Conservation (phyloP, 2,797 vertebrate species). For the Paedocypris micromegethes region DNA sequence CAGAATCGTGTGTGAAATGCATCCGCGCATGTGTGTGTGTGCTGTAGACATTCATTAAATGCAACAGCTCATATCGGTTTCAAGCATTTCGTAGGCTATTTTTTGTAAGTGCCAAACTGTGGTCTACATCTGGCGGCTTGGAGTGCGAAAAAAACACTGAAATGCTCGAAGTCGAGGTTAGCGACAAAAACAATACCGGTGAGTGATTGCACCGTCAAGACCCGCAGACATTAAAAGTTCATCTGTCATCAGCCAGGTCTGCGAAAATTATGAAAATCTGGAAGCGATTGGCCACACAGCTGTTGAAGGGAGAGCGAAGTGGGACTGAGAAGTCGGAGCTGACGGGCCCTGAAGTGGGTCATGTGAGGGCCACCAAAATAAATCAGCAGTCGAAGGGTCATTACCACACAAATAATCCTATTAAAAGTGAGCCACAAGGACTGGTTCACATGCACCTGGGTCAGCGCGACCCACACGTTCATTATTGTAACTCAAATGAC, state of each 20-base stretch:
- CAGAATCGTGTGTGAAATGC: slow-evolving; percentile 10
- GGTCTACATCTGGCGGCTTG: slow-evolving; percentile 37
- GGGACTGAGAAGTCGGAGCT: not conserved
- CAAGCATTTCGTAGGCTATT: slow-evolving; percentile 1
- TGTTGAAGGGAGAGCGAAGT: slow-evolving; percentile 21
- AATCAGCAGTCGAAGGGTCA: slow-evolving; percentile 47
- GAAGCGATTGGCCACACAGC: slow-evolving; percentile 46
- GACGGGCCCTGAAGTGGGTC: slow-evolving; percentile 39
- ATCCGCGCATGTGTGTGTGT: slow-evolving; percentile 6
- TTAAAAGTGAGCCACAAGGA: slow-evolving; percentile 40
- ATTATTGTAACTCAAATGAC: slow-evolving; percentile 18
- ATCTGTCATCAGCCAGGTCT: slow-evolving; percentile 45
- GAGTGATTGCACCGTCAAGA: slow-evolving; percentile 48
- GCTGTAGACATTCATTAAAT: slow-evolving; percentile 21
- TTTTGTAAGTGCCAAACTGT: not conserved
- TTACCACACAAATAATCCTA: slow-evolving; percentile 51
- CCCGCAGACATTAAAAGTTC: slow-evolving; percentile 51
- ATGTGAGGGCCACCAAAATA: slow-evolving; percentile 46
- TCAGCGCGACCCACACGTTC: slow-evolving; percentile 16
- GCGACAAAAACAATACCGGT: slow-evolving; percentile 51
- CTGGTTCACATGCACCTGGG: slow-evolving; percentile 20
- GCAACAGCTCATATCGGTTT: no score
- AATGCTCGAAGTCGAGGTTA: slow-evolving; percentile 41
- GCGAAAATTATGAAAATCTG: slow-evolving; percentile 48
- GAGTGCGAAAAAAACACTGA: slow-evolving; percentile 22